phyloP scores from a whole-genome alignment of 2,888 invertebrate genomes.

The Stenotaenia linearis region DNA sequence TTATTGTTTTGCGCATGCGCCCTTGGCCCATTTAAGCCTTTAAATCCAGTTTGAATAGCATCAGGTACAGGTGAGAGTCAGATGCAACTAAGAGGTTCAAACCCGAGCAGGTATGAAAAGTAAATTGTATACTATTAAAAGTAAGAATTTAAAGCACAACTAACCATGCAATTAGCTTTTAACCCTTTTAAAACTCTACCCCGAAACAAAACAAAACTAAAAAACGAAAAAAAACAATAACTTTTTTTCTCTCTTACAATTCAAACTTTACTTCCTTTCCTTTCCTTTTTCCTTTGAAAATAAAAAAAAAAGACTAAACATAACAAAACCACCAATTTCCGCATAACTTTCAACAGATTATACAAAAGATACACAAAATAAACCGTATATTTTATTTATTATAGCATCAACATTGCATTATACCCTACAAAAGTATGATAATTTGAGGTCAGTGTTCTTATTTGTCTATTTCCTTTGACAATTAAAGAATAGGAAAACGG shows the following conservation, averaged over 20 bases:
- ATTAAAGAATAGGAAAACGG: background rate
- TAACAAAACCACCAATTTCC: background rate
- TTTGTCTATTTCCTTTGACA: background rate
- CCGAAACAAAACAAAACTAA: background rate
- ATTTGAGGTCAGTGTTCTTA: conserved; percentile 8
- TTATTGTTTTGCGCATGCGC: background rate
- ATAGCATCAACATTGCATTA: background rate
- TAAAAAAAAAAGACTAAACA: too few species aligned
- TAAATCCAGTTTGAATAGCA: too few species aligned
- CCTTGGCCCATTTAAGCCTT: background rate
- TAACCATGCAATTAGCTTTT: too few species aligned
- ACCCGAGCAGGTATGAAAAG: background rate
- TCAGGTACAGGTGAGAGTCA: background rate
- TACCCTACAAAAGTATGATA: background rate
- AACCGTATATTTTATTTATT: background rate
- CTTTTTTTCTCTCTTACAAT: background rate
- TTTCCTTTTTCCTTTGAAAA: background rate
- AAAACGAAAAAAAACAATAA: background rate
- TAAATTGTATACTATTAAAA: too few species aligned
- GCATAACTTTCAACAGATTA: background rate
- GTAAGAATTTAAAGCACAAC: too few species aligned
- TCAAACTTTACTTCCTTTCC: background rate
- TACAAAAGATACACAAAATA: too few species aligned
- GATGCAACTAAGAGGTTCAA: background rate
- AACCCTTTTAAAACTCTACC: background rate